Evolutionary conservation across 2,113 vertebrate species (phyloP), one percentile per base, ranked within the genome.

Genomic region (Ameiurus melas): DNA sequence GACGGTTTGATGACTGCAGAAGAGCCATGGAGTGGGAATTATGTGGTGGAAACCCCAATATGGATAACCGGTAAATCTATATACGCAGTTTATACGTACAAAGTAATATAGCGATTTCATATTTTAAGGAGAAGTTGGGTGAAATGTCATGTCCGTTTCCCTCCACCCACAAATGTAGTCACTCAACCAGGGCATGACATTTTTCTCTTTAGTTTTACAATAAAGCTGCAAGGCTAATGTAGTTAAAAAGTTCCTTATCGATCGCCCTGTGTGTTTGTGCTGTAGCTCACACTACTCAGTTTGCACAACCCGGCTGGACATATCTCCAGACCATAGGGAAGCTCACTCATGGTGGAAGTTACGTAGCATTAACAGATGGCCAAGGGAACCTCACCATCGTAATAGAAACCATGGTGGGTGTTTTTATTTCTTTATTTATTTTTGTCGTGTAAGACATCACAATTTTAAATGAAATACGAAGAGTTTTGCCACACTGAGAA

Each of bases 1-100:
- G 95, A 97, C 7, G 98, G 97, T 0, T 91, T 99, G 89, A 99
- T 99, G 98, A 99, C 98, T 0, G 98, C 98, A 0, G 95, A 97
- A 85, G 96, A 99, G 88, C 98, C 98, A 0, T 99, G 98, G 98
- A 99, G 97, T 36, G 97, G 98, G 2, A 94, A 97, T 91, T 99
- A 99, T 33, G 94, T 91, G 4, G 98, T 98, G 51, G 96, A 97
- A 66, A 91, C 97, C 82, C 98, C 98, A 0, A 95, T 99, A 87
- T 99, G 98, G 98, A 94, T 98, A 86, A 95, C 98, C 92, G 98
- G 98, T 97, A 89, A 75, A 81, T 5, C 0, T 51, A 33, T 27
- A 51, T 83, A 3, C 3, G 53, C n/a, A 30, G 39, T 53, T 82
- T 82, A 17, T 81, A 30, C 0, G 17, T 79, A n/a, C 5, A 30